phyloP scores from a whole-genome alignment of 2,113 vertebrate species.

The Enhydra lutris region DNA sequence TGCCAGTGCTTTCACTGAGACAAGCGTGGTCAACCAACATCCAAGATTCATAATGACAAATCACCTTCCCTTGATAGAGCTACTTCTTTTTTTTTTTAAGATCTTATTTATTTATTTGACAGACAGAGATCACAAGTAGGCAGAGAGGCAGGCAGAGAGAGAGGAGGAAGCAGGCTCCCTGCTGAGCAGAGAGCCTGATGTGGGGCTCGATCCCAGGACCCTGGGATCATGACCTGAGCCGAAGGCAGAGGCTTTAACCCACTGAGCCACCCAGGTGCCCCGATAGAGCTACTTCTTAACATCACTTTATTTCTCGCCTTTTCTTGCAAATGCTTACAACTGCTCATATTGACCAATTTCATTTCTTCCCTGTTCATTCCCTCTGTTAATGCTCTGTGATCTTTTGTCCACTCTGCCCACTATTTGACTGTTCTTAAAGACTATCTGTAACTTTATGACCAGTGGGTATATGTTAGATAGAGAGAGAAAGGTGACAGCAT shows the following conservation, averaged over 20 bases:
- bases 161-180: too few species aligned
- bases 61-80: neutral
- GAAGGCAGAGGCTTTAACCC: too few species aligned
- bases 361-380: neutral
- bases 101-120: too few species aligned
- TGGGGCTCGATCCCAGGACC: too few species aligned
- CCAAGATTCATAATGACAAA: neutral
- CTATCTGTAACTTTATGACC: neutral
- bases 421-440: neutral
- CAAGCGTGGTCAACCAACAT: neutral
- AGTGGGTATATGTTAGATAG: neutral
- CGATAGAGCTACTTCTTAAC: neutral
- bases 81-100: neutral
- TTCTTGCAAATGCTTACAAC: neutral
- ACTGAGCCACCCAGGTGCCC: too few species aligned
- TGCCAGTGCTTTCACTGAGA: neutral
- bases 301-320: neutral
- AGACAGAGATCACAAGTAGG: too few species aligned
- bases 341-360: neutral
- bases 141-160: too few species aligned
- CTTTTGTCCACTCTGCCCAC: neutral
- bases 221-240: too few species aligned
- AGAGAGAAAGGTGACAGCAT: neutral
- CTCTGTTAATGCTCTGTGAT: neutral
- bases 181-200: too few species aligned